Evolutionary conservation across 2,113 vertebrate species (phyloP).

Genomic region (Cervus canadensis): DNA sequence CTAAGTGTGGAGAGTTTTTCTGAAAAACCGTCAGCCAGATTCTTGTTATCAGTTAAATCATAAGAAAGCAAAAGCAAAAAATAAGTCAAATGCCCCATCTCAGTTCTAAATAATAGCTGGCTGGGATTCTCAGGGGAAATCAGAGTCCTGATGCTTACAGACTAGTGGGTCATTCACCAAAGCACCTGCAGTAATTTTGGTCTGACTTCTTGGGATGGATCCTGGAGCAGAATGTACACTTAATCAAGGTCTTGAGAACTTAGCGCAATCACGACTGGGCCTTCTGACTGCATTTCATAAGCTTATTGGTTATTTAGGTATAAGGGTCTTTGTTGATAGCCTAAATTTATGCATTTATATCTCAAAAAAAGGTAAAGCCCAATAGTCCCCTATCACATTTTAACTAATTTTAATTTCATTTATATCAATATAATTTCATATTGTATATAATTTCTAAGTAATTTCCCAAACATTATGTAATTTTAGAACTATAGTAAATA

Average conservation of each 20-base stretch:
- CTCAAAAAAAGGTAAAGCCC: not conserved
- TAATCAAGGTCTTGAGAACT: not conserved
- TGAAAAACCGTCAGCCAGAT: not conserved
- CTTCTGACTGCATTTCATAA: not conserved
- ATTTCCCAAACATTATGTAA: not conserved
- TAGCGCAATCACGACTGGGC: not conserved
- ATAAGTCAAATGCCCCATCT: not conserved
- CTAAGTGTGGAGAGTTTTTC: not conserved
- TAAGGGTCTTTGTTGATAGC: not conserved
- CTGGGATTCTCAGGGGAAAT: not conserved
- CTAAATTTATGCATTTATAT: not conserved
- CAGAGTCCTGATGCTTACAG: not conserved
- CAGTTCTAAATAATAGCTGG: not conserved
- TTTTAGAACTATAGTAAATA: not conserved
- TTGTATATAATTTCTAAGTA: not conserved
- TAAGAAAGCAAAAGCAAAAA: not conserved
- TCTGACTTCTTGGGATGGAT: not conserved
- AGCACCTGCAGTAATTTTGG: not conserved
- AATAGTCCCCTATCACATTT: not conserved
- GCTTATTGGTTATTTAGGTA: not conserved
- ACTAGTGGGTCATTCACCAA: not conserved
- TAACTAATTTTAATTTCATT: not conserved
- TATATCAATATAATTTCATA: not conserved
- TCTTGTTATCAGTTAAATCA: not conserved
- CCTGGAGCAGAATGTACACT: not conserved